phyloP scores from a whole-genome alignment of 30 jellyfish, hydroid and myxozoan genomes.

The Haliclystus octoradiatus region DNA sequence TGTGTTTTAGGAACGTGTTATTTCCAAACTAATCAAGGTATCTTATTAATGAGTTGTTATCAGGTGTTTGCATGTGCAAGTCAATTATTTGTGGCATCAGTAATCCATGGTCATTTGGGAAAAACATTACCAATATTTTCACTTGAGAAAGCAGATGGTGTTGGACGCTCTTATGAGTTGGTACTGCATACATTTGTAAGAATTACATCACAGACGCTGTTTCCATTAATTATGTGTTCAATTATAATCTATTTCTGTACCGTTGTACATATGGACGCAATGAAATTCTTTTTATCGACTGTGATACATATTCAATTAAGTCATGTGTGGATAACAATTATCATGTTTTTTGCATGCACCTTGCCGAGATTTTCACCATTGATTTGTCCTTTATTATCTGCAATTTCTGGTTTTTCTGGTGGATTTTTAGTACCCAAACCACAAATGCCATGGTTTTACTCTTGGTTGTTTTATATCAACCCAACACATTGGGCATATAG shows the following conservation, averaged over 20 bases:
- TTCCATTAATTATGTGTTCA: constrained; percentile 50
- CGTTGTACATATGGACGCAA: constrained; percentile 23
- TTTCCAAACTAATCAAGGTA: constrained; percentile 57
- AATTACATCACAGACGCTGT: constrained; percentile 41
- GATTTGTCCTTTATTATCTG: constrained; percentile 45
- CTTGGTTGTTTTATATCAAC: constrained; percentile 82
- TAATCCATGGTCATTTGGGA: constrained; percentile 54
- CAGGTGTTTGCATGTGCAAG: constrained; percentile 89
- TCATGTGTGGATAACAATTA: constrained; percentile 76
- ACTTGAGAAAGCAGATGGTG: constrained; percentile 85
- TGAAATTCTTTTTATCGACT: constrained; percentile 60
- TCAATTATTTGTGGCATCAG: constrained; percentile 88
- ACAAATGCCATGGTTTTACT: constrained; percentile 68
- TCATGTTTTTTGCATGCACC: constrained; percentile 41
- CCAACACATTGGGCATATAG: constrained; percentile 94
- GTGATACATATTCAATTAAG: constrained; percentile 61
- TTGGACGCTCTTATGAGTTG: constrained; percentile 63
- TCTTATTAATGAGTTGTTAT: constrained; percentile 80
- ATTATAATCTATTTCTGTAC: constrained; percentile 61
- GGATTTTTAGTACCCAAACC: constrained; percentile 92
- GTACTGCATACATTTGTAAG: constrained; percentile 64
- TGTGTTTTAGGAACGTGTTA: constrained; percentile 51
- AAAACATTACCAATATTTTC: constrained; percentile 56
- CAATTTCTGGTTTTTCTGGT: constrained; percentile 91
- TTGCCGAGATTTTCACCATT: constrained; percentile 61